Conservation (phyloP, 1,140 invertebrate genomes). For the Heliconius congener region DNA sequence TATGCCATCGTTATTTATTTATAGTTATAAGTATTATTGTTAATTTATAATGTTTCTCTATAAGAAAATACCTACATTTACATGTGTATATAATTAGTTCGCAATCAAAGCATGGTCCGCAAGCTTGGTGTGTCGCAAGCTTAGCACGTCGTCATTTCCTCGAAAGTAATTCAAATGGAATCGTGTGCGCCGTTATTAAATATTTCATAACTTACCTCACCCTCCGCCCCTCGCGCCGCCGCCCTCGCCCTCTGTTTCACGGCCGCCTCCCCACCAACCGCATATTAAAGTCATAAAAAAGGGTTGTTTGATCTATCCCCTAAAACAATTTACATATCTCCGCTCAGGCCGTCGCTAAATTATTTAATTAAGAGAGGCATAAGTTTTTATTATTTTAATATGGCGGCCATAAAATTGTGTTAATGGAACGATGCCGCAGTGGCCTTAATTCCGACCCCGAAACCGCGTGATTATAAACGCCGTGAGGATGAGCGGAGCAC, state of each 20-base stretch:
- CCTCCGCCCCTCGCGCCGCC: conserved; percentile 35
- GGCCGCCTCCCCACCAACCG: conserved; percentile 60
- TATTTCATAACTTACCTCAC: conserved; percentile 80
- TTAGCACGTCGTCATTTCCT: conserved; percentile 77
- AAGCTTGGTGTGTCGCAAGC: conserved; percentile 55
- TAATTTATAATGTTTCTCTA: not conserved
- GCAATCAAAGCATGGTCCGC: conserved; percentile 25
- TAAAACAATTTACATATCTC: conserved; percentile 83
- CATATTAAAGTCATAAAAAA: conserved; percentile 83
- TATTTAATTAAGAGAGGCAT: conserved; percentile 83
- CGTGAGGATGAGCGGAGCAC: conserved; percentile 33
- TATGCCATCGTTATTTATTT: too few relatives aligned
- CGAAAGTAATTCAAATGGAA: conserved; percentile 82
- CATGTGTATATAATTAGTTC: not conserved
- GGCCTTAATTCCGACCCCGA: conserved; percentile 60
- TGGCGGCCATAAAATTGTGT: conserved; percentile 79
- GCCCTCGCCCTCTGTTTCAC: conserved; percentile 45
- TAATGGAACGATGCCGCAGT: conserved; percentile 71
- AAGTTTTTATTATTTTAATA: conserved; percentile 83
- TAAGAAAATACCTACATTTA: not conserved
- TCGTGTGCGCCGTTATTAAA: conserved; percentile 81
- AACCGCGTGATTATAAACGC: conserved; percentile 52
- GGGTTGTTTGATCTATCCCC: conserved; percentile 83
- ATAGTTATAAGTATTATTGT: too few relatives aligned
- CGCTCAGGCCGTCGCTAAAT: conserved; percentile 78